These are phyloP conservation scores for Pygmarrhopalites habei DNA, from an alignment of 1,140 invertebrate species.

Conservation along the genomic window DNA sequence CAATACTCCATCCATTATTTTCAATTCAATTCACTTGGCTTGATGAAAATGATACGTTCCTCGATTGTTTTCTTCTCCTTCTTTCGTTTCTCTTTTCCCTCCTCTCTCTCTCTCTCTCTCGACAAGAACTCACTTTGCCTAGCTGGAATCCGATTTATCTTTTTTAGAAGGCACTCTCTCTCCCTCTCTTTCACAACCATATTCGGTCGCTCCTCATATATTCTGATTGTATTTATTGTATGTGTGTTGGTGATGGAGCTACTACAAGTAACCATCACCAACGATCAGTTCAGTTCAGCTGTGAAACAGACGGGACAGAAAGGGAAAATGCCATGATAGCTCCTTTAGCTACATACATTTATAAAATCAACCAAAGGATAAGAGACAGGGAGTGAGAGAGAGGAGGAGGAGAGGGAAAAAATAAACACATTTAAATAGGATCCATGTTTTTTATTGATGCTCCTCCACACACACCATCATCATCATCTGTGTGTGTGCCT, in stretches of 20 bases:
- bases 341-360: too few species aligned
- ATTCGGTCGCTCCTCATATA: conserved; percentile 14
- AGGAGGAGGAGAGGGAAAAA: too few species aligned
- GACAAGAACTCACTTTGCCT: conserved; percentile 7
- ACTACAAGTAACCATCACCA: background rate
- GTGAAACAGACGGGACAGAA: too few species aligned
- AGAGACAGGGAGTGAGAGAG: too few species aligned
- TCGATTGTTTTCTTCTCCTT: conserved; percentile 26
- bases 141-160: conserved; percentile 26
- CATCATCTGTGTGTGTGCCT: too few species aligned
- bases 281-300: conserved; percentile 10
- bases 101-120: too few species aligned
- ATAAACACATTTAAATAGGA: too few species aligned
- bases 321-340: too few species aligned
- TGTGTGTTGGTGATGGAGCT: background rate
- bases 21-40: conserved; percentile 18
- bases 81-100: too few species aligned
- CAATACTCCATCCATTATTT: conserved; percentile 16
- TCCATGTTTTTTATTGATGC: too few species aligned
- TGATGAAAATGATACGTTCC: conserved; percentile 31
- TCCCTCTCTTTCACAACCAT: conserved; percentile 14
- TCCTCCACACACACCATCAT: too few species aligned
- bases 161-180: conserved; percentile 12
- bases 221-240: conserved; percentile 15
- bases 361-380: too few species aligned